These are phyloP conservation scores for Sitta europaea DNA, from an alignment of 2,113 vertebrate species.

Conservation along the genomic window DNA sequence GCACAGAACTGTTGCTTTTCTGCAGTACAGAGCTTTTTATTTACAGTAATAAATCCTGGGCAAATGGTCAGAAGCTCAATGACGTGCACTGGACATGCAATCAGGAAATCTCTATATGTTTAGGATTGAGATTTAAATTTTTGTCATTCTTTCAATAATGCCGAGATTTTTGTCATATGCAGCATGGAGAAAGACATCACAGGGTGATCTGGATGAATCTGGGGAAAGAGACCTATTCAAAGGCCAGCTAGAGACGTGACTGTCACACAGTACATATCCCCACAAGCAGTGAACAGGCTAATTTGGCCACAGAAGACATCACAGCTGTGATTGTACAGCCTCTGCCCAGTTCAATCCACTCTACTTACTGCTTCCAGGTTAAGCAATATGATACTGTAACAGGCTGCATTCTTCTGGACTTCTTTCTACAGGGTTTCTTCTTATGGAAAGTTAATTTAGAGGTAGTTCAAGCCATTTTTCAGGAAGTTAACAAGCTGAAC, in stretches of 20 bases:
- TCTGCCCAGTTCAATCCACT: neutral
- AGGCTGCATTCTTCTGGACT: neutral
- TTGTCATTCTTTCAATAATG: neutral
- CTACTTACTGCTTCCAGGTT: neutral
- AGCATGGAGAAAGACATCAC: neutral
- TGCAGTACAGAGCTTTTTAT: neutral
- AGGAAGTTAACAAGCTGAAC: neutral
- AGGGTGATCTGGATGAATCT: neutral
- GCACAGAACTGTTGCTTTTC: neutral
- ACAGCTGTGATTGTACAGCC: neutral
- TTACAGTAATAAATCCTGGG: neutral
- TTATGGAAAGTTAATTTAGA: neutral
- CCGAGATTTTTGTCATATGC: neutral
- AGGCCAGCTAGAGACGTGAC: neutral
- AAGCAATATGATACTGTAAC: accelerated
- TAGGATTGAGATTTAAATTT: neutral
- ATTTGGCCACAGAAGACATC: neutral
- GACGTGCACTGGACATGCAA: accelerated
- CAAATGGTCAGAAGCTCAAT: neutral
- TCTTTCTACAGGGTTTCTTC: neutral
- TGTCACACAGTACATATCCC: neutral
- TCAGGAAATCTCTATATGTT: neutral
- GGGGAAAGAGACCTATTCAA: neutral
- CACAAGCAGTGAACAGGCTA: neutral
- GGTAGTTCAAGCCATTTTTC: neutral